phyloP scores from a whole-genome alignment of 2,888 invertebrate species.

The Cataglyphis albicans region DNA sequence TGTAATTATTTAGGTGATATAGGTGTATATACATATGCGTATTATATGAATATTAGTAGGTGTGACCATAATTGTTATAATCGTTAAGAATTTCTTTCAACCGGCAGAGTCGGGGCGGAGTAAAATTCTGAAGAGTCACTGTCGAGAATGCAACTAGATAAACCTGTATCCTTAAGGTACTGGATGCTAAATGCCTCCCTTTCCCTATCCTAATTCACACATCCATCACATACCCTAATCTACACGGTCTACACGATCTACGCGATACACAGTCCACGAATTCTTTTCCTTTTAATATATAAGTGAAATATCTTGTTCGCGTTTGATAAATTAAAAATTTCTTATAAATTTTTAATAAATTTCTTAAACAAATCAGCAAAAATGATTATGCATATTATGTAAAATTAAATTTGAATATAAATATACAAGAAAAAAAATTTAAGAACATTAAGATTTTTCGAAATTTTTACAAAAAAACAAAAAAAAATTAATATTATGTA shows the following conservation, averaged over 20 bases:
- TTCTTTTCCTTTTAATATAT: slow-evolving; percentile 6
- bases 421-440: not conserved
- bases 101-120: not conserved
- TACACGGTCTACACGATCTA: slow-evolving; percentile 9
- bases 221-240: slow-evolving; percentile 36
- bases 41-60: not conserved
- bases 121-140: slow-evolving; percentile 4
- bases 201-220: slow-evolving; percentile 25
- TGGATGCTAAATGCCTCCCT: slow-evolving; percentile 27
- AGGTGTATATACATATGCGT: not conserved
- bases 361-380: not conserved
- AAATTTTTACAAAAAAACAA: not conserved
- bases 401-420: not conserved
- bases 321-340: not conserved
- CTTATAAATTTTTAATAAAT: not conserved
- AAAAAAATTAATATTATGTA: not conserved
- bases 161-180: slow-evolving; percentile 9
- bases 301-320: slow-evolving; percentile 10
- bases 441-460: not conserved
- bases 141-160: slow-evolving; percentile 23
- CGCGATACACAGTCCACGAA: not conserved
- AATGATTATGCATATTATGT: not conserved
- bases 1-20: not conserved
- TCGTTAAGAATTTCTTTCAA: not conserved
- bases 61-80: not conserved